Percentiles rank a stretch among this genome's conserved stretches.
Conservation (phyloP, 2,113 vertebrate genomes). For the Leiothrix lutea region DNA sequence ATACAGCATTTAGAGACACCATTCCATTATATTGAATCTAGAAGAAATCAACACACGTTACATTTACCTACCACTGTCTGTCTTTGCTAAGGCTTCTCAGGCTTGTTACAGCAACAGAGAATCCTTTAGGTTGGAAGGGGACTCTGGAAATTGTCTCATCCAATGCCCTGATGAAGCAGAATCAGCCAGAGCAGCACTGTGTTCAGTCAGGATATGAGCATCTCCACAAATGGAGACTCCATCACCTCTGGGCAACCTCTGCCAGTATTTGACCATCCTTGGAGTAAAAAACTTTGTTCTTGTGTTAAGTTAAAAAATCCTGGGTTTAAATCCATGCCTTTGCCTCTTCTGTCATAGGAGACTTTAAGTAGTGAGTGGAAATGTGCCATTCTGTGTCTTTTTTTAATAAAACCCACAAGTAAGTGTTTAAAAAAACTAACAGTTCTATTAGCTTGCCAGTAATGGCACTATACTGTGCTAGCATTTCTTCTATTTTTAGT, state of each 20-base stretch:
- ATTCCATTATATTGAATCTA: not conserved
- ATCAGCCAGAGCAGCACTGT: not conserved
- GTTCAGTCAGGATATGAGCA: not conserved
- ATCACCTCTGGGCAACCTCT: not conserved
- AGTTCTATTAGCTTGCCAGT: not conserved
- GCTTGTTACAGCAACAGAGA: not conserved
- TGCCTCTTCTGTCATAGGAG: not conserved
- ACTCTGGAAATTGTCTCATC: fast-evolving
- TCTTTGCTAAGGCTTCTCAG: not conserved
- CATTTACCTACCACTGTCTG: not conserved
- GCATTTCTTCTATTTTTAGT: not conserved
- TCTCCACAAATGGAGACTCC: not conserved
- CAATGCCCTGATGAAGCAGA: not conserved
- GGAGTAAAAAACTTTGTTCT: not conserved
- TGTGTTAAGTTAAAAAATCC: not conserved
- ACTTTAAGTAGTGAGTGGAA: not conserved
- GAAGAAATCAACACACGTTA: not conserved
- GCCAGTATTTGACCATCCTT: not conserved
- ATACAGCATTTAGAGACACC: not conserved
- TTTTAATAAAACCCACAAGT: not conserved
- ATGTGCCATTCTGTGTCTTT: not conserved
- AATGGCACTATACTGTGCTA: not conserved
- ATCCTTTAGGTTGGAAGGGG: not conserved
- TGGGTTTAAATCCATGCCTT: fast-evolving
- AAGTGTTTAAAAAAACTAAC: not conserved